These are phyloP conservation scores for Uria aalge DNA, from an alignment of 2,113 vertebrate genomes.

Conservation along the genomic window DNA sequence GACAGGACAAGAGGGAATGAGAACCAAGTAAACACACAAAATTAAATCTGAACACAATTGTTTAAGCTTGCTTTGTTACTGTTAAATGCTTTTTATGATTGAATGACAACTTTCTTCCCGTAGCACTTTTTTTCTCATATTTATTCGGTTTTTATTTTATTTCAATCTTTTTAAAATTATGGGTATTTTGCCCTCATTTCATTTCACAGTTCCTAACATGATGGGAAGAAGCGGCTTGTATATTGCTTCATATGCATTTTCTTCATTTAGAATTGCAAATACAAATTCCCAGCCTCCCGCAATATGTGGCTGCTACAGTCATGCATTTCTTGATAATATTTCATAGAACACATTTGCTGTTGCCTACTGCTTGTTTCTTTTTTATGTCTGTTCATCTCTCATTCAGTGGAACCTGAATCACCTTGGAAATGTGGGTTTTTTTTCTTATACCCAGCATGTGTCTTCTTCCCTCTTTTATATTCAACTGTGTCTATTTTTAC, in stretches of 20 bases:
- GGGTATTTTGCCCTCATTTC: neutral
- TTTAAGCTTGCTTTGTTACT: neutral
- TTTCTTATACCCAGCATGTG: neutral
- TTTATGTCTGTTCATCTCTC: neutral
- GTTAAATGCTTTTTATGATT: neutral
- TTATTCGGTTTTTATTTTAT: neutral
- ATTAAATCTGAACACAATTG: neutral
- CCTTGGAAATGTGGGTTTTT: neutral
- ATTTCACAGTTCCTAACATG: neutral
- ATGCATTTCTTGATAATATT: neutral
- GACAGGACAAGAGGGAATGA: neutral
- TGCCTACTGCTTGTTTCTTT: neutral
- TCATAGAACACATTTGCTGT: neutral
- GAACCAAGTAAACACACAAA: neutral
- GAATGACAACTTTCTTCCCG: neutral
- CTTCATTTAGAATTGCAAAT: slow-evolving; percentile 37
- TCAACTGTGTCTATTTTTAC: neutral
- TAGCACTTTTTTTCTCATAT: neutral
- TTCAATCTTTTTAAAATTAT: neutral
- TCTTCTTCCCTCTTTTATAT: neutral
- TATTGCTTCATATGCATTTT: neutral
- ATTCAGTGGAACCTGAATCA: neutral
- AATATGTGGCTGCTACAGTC: neutral
- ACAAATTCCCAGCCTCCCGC: neutral
- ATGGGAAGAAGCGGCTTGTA: neutral